Conservation (phyloP, 2,797 vertebrate species). For the Peromyscus attwateri region DNA sequence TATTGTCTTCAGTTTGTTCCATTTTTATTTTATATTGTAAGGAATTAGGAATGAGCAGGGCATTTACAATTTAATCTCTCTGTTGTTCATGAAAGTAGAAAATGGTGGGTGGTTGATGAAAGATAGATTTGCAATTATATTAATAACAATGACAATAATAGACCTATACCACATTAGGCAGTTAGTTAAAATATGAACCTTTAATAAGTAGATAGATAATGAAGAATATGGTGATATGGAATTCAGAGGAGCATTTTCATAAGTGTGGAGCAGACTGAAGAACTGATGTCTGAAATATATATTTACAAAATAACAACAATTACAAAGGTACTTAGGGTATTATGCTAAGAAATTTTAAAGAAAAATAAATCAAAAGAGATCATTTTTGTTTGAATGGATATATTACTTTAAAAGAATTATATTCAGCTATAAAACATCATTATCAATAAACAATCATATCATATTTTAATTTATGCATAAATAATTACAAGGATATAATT, state of each 20-base stretch:
- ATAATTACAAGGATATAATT: neutral
- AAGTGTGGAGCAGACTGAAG: neutral
- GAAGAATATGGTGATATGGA: neutral
- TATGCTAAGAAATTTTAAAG: neutral
- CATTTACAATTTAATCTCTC: accelerated
- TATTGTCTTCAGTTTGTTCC: neutral
- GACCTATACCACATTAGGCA: too few relatives aligned
- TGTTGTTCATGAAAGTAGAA: accelerated
- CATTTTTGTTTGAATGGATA: neutral
- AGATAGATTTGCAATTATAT: neutral
- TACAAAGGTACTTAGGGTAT: accelerated
- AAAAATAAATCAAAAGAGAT: neutral
- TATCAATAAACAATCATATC: neutral
- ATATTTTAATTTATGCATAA: neutral
- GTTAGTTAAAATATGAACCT: neutral
- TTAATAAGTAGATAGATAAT: neutral
- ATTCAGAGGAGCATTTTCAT: neutral
- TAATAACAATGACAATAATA: neutral
- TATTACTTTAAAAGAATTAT: neutral
- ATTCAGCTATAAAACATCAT: neutral
- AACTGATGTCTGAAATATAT: too few relatives aligned
- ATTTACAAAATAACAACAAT: neutral
- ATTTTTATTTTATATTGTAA: neutral
- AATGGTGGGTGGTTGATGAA: neutral
- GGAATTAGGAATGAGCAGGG: neutral